phyloP scores from a whole-genome alignment of 2,797 vertebrate genomes.

The Helostoma temminkii region DNA sequence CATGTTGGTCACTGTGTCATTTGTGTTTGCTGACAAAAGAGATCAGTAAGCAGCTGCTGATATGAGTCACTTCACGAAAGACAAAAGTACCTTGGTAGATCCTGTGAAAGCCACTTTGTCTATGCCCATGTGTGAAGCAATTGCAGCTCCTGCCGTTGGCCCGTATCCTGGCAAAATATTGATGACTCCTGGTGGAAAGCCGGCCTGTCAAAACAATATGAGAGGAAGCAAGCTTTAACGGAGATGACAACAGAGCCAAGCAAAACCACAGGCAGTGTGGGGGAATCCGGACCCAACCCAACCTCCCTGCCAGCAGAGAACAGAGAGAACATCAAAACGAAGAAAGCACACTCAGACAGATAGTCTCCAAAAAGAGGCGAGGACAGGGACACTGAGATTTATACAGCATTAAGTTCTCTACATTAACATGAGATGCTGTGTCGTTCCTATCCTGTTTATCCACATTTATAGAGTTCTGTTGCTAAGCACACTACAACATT shows the following conservation, averaged over 20 bases:
- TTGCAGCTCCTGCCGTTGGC: conserved; percentile 94
- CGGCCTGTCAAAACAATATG: conserved; percentile 92
- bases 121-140: conserved; percentile 94
- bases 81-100: conserved; percentile 92
- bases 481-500: not conserved
- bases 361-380: conserved; percentile 74
- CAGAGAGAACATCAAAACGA: conserved; percentile 80
- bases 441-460: conserved; percentile 41
- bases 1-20: conserved; percentile 77
- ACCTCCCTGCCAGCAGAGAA: conserved; percentile 78
- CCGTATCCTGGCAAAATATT: conserved; percentile 99
- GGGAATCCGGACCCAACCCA: conserved; percentile 82
- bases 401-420: conserved; percentile 38
- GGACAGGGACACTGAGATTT: conserved; percentile 59
- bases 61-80: conserved; percentile 31
- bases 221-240: conserved; percentile 84
- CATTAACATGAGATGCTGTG: conserved; percentile 27
- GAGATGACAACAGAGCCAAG: conserved; percentile 85
- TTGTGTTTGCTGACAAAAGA: conserved; percentile 49
- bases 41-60: conserved; percentile 50
- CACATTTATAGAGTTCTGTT: conserved; percentile 37
- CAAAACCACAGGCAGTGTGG: conserved; percentile 83
- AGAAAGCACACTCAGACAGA: conserved; percentile 72
- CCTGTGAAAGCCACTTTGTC: conserved; percentile 99
- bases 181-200: conserved; percentile 99